Evolutionary conservation across 1,140 invertebrate genomes (phyloP), one percentile per base, ranked within the genome.

Genomic region (Amyelois transitella): DNA sequence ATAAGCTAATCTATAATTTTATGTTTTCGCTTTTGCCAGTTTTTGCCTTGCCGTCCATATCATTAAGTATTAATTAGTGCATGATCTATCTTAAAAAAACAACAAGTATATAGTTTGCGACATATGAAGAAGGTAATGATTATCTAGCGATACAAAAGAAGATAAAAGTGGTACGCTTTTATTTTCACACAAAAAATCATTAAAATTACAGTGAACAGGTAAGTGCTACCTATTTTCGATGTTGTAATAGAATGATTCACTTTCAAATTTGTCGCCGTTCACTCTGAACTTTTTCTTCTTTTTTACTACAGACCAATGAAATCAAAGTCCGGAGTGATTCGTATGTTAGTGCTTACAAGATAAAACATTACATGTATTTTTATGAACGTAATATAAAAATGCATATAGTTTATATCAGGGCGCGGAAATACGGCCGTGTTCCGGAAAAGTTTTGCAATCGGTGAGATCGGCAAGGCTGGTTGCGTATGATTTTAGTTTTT

Each of bases 231-330:
- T 51, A 55, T 44, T 57, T 56, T 58, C 54, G 48, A 52, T 67
- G 62, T 56, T 62, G 60, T 68, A 71, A 71, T 60, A 59, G 53
- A 64, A 62, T 71, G 53, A 63, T 62, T 64, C 60, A 62, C 68
- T 74, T 74, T 71, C 65, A 61, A 64, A 44, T 56, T 66, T 21
- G 4, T 7, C 45, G 45, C 45, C 45, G 20, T 48, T 48, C 45
- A 48, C 45, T 48, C 45, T 21, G 19, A 19, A 22, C 12, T 20
- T 48, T 48, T 48, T 48, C 21, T 0, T 48, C 21, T 48, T 48
- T 48, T 48, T 38, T n/a, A n/a, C n/a, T n/a, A n/a, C n/a, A 14
- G 32, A 14, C 32, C n/a, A 38, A 38, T 38, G 32, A 14, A n/a
- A n/a, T n/a, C n/a, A n/a, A 38, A 38, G 32, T 38, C n/a, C 32